A percentile compares a stretch with the other conserved stretches of the same genome.
These are phyloP conservation scores for Aricia artaxerxes DNA, from an alignment of 2,888 invertebrate genomes.

Conservation along the genomic window DNA sequence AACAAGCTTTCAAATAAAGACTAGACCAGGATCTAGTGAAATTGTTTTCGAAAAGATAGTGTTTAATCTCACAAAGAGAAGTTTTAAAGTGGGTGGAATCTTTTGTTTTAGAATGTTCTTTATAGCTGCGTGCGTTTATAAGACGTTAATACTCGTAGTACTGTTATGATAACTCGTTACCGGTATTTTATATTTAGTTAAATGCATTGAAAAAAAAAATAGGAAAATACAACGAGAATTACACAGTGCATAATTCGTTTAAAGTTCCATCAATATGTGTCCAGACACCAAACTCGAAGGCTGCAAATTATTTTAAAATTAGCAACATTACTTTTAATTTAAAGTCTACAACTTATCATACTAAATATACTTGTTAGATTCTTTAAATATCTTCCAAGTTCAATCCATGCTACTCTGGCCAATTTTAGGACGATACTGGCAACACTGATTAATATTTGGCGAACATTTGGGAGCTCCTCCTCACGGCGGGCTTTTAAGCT, in stretches of 20 bases:
- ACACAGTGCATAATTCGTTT: too few species aligned
- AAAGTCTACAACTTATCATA: too few species aligned
- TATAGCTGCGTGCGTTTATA: not conserved
- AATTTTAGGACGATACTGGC: not conserved
- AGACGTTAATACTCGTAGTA: not conserved
- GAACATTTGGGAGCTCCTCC: not conserved
- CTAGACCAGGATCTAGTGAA: constrained; percentile 34
- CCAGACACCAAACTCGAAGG: too few species aligned
- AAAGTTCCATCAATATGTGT: too few species aligned
- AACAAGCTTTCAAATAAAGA: constrained; percentile 46
- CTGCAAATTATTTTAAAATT: not conserved
- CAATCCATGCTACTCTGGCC: not conserved
- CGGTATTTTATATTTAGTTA: too few species aligned
- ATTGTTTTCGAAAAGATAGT: constrained; percentile 33
- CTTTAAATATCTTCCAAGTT: not conserved
- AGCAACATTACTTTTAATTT: not conserved
- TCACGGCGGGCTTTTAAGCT: constrained; percentile 11
- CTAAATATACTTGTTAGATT: not conserved
- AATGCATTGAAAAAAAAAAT: too few species aligned
- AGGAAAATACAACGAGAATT: too few species aligned
- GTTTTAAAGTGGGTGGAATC: not conserved
- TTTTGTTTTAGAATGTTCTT: constrained; percentile 7
- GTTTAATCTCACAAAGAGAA: constrained; percentile 27
- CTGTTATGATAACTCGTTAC: not conserved
- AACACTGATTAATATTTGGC: constrained; percentile 20